phyloP scores from a whole-genome alignment of 1,140 invertebrate genomes.

The Sycobia sp. region DNA sequence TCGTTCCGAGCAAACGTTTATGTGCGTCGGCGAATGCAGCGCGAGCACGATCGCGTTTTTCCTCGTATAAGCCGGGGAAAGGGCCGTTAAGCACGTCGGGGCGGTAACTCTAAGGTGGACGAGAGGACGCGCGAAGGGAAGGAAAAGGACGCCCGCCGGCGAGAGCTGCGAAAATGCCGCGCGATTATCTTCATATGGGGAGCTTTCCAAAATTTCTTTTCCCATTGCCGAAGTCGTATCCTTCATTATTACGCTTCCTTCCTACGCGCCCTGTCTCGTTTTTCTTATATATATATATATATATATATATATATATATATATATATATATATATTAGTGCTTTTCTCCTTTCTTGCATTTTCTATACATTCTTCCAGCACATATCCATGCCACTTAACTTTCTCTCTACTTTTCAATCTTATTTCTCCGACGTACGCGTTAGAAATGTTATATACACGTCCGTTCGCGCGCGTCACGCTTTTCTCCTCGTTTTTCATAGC shows the following conservation, averaged over 20 bases:
- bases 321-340: background rate
- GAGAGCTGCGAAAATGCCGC: too few relatives aligned
- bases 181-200: constrained; percentile 42
- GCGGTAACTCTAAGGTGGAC: too few relatives aligned
- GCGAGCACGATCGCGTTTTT: constrained; percentile 10
- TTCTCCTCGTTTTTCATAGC: too few relatives aligned
- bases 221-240: background rate
- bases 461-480: too few relatives aligned
- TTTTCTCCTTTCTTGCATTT: background rate
- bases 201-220: constrained; percentile 4
- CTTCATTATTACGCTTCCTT: background rate
- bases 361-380: too few relatives aligned
- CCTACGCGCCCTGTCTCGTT: background rate
- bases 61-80: constrained; percentile 8
- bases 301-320: too few relatives aligned
- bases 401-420: too few relatives aligned
- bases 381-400: too few relatives aligned
- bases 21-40: background rate
- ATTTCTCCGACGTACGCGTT: background rate
- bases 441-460: too few relatives aligned
- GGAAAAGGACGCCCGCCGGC: too few relatives aligned
- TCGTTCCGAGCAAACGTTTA: background rate
- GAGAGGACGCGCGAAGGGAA: too few relatives aligned
- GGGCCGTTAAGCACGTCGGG: too few relatives aligned
- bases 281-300: background rate